Base-by-base conservation (phyloP, 1,140 invertebrate genomes). In the Tetramorium simillimum region DNA sequence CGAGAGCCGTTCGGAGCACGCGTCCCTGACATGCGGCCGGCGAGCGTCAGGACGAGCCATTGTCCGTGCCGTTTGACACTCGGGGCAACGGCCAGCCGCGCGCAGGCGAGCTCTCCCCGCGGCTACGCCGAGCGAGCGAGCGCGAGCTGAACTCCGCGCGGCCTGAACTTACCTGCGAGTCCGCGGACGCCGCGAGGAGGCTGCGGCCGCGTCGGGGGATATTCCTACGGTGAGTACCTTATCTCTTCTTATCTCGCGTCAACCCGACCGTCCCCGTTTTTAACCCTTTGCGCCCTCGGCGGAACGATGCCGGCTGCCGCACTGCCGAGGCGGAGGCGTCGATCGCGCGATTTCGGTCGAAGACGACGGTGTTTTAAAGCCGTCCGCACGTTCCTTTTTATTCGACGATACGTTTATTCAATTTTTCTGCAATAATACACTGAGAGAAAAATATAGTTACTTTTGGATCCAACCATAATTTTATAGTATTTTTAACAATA, bases 81-180 rank as follows among this genome's bases (percentile, higher is more conserved):
- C 80, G 53, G 80, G 69, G 80, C 80, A 84, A 84, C 80, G 80
- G 80, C 80, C 80, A 72, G 78, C 53, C 24, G 62, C 53, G 80
- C 40, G 56, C 63, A 21, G 33, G 37, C 16, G 40, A 46, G 43
- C 65, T 49, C 40, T 73, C 24, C 28, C 18, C 80, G 53, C 78
- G 28, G 6, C 76, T n/a, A 24, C 18, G 12, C 43, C 65, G 60
- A 21, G 5, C 24, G 58, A 51, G 6, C 77, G 49, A 33, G 33
- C 33, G 33, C 77, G 49, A 43, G 65, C 63, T 51, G 28, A 53
- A 73, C 37, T 46, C 63, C 2, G 0, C 65, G 6, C 78, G 6
- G 80, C 43, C 28, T 62, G 80, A 84, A 37, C 40, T 49, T 75
- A 81, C 33, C 63, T 70, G 65, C 33, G 28, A 6, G 24, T 63